Evolutionary conservation across 2,113 vertebrate genomes (phyloP), one percentile per base, ranked within the genome.

Genomic region (Mobula hypostoma): DNA sequence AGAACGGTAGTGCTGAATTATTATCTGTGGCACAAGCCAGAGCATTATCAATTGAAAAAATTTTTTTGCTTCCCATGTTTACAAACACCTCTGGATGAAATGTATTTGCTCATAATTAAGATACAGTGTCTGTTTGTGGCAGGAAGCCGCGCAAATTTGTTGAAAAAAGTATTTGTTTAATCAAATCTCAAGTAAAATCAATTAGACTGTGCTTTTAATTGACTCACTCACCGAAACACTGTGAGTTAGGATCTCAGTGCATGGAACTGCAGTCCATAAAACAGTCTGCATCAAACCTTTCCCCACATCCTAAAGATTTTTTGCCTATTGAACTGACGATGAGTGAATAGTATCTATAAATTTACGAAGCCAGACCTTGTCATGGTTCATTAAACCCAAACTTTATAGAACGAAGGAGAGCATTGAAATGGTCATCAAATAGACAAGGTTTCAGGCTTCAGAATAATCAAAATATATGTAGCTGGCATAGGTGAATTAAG

Each of bases 151-250:
- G 19, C 91, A 93, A 76, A 93, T 93, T 93, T 93, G 68, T 93
- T 93, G 76, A 93, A 93, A 93, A 87, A 93, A 93, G 91, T 93
- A 93, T 93, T 93, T 93, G 91, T 93, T 93, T 93, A 93, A 93
- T 93, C 91, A 93, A 93, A 93, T 93, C 91, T 93, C 91, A 74
- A 93, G 91, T 93, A 93, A 93, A 93, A 93, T 93, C 91, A 93
- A 93, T 93, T 56, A 93, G 91, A 93, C 91, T 72, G 66, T 15
- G 91, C 91, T 93, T 93, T 93, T 93, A 93, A 93, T 93, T 93
- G 91, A 93, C 91, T 93, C 91, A 76, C 68, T 93, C 91, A 48
- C 68, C 74, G 40, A 93, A 93, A 93, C 74, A 93, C 91, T 74
- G 91, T 76, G 91, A 93, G 91, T 93, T 93, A 93, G 91, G 91